A percentile compares a stretch with the other conserved stretches of the same genome.
Evolutionary conservation across 2,113 vertebrate genomes (phyloP).

Genomic region (Tragelaphus imberbis): DNA sequence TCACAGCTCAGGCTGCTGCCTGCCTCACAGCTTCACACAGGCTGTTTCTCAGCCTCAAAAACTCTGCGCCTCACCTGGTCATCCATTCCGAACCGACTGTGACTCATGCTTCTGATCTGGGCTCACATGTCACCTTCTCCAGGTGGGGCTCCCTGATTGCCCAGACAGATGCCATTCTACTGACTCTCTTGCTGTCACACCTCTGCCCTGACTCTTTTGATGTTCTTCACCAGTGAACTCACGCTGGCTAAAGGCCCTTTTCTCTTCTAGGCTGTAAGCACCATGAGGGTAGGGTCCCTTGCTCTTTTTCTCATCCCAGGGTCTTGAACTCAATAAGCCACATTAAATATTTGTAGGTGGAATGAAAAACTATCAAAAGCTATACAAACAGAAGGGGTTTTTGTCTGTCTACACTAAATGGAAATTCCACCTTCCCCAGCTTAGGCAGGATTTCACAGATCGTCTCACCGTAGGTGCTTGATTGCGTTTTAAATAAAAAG

Average conservation of each 20-base stretch:
- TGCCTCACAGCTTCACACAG: background rate
- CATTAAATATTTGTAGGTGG: background rate
- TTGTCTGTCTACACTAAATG: slow-evolving; percentile 10
- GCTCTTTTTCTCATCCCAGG: background rate
- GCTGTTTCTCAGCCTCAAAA: background rate
- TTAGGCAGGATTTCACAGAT: background rate
- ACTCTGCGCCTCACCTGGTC: background rate
- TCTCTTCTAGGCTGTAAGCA: background rate
- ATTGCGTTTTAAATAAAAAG: slow-evolving; percentile 51
- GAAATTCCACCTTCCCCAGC: background rate
- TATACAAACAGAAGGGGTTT: slow-evolving; percentile 2
- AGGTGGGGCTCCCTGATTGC: background rate
- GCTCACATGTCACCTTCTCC: background rate
- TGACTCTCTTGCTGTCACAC: background rate
- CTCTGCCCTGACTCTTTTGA: background rate
- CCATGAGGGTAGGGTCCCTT: background rate
- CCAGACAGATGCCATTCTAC: no score
- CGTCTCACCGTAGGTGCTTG: background rate
- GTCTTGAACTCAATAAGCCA: background rate
- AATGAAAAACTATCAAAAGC: background rate
- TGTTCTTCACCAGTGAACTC: no score
- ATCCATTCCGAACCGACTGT: background rate
- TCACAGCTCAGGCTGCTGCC: background rate
- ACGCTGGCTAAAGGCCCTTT: rapidly evolving
- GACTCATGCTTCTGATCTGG: background rate